These are phyloP conservation scores for Frankliniella fusca DNA, from an alignment of 2,888 invertebrate genomes.

Conservation along the genomic window DNA sequence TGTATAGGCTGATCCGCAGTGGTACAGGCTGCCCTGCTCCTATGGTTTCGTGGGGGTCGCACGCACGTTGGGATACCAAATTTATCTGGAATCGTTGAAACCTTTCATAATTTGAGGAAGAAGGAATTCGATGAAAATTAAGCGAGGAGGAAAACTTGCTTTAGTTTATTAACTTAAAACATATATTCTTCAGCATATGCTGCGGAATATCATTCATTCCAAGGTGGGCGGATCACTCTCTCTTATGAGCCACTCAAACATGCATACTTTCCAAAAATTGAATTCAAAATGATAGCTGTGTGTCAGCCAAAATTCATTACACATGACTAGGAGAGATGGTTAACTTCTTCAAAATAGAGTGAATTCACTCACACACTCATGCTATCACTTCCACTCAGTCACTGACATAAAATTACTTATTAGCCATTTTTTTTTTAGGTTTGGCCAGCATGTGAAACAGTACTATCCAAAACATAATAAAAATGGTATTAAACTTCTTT, in stretches of 20 bases:
- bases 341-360: not conserved
- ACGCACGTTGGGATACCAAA: too few species aligned
- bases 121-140: too few species aligned
- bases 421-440: not conserved
- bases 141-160: not conserved
- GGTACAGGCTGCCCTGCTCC: too few species aligned
- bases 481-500: not conserved
- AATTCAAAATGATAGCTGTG: not conserved
- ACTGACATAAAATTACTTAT: not conserved
- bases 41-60: too few species aligned
- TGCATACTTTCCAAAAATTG: not conserved
- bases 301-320: slow-evolving; percentile 1
- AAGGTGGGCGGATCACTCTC: not conserved
- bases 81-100: too few species aligned
- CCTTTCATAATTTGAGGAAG: too few species aligned
- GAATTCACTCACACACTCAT: not conserved
- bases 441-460: slow-evolving; percentile 18
- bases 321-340: slow-evolving; percentile 12
- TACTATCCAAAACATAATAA: not conserved
- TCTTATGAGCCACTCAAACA: not conserved
- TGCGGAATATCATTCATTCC: not conserved
- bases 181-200: not conserved
- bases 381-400: not conserved
- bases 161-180: not conserved
- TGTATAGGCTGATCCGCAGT: too few species aligned